A percentile compares a stretch with the other conserved stretches of the same genome.
Evolutionary conservation across 2,113 vertebrate genomes (phyloP).

Genomic region (Charina bottae): DNA sequence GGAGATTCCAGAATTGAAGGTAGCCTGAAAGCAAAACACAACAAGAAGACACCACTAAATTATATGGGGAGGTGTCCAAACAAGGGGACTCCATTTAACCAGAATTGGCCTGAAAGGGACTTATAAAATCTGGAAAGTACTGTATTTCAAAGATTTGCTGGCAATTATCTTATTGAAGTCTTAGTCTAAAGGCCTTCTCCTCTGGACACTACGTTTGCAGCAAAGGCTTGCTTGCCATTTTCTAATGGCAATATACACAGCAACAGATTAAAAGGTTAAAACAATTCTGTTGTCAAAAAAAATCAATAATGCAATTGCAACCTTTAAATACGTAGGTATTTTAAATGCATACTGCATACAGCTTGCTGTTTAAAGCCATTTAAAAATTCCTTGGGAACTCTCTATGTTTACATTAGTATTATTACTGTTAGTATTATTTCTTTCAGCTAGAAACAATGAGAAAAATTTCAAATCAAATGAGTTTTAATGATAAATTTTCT

Average conservation of each 20-base stretch:
- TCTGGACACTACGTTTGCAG: background rate
- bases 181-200: slow-evolving; percentile 6
- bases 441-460: background rate
- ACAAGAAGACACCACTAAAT: background rate
- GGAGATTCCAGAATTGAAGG: background rate
- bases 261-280: slow-evolving; percentile 52
- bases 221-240: slow-evolving; percentile 16
- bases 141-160: background rate
- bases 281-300: slow-evolving; percentile 49
- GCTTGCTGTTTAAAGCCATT: slow-evolving; percentile 18
- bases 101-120: background rate
- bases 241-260: slow-evolving; percentile 27
- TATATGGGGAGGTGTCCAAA: background rate
- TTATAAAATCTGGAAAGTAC: background rate
- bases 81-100: background rate
- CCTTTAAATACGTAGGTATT: slow-evolving; percentile 39
- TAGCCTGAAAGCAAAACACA: background rate
- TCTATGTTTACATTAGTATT: background rate
- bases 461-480: slow-evolving; percentile 1
- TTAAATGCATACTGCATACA: slow-evolving; percentile 14
- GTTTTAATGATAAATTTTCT: background rate
- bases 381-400: background rate
- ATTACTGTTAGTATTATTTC: background rate
- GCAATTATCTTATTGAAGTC: background rate
- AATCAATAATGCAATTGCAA: slow-evolving; percentile 54